phyloP scores from a whole-genome alignment of 2,797 vertebrate species.

The Tapirus indicus region DNA sequence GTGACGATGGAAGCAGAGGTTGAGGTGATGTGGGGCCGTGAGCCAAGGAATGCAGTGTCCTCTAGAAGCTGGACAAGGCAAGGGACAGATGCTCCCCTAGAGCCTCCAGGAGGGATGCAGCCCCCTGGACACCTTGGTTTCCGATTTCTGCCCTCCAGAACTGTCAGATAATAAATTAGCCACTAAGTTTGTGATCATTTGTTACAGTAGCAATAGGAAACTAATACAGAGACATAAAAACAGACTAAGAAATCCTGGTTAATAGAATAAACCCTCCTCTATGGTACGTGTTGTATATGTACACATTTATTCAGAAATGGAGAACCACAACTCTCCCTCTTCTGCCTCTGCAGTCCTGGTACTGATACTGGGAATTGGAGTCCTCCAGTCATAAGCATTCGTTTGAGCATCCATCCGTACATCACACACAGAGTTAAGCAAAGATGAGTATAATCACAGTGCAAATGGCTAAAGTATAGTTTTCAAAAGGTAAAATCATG shows the following conservation, averaged over 20 bases:
- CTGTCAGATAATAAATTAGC: no score
- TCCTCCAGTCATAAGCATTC: no score
- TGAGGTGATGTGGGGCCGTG: rapidly evolving
- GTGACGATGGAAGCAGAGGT: background rate
- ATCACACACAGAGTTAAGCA: no score
- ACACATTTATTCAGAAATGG: background rate
- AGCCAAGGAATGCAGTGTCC: background rate
- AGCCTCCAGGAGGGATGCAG: no score
- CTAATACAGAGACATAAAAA: background rate
- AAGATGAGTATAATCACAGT: background rate
- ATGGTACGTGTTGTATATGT: background rate
- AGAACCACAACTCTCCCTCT: background rate
- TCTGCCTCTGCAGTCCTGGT: background rate
- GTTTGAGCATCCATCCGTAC: no score
- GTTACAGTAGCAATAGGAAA: no score
- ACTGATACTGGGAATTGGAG: no score
- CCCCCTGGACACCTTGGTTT: no score
- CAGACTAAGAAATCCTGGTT: background rate
- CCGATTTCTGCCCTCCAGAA: no score
- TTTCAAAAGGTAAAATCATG: background rate
- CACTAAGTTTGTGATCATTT: no score
- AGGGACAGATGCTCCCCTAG: background rate
- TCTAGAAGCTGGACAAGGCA: background rate
- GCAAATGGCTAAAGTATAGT: background rate
- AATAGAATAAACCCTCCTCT: background rate